Percentiles rank a stretch among this genome's conserved stretches.
Evolutionary conservation across 2,797 vertebrate genomes (phyloP).

Genomic region (Heteromormyrus szaboi): DNA sequence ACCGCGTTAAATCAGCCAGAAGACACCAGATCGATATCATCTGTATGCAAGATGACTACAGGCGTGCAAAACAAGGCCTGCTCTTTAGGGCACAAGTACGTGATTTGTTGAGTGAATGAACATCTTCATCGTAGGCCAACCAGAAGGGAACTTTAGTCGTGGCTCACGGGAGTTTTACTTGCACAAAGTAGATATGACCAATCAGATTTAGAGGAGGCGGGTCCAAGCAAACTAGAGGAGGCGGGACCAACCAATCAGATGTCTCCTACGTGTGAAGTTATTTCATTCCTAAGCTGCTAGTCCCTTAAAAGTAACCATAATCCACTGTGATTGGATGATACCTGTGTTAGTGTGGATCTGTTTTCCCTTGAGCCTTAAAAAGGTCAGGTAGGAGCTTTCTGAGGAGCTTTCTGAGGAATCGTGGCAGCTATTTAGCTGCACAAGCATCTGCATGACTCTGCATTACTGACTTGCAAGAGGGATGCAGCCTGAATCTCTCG

Average conservation of each 20-base stretch:
- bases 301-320: background rate
- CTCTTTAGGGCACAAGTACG: slow-evolving; percentile 33
- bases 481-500: no score
- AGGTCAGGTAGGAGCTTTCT: background rate
- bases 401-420: background rate
- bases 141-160: slow-evolving; percentile 8
- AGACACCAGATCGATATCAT: background rate
- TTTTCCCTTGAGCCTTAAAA: background rate
- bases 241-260: background rate
- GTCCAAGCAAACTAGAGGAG: background rate
- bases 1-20: background rate
- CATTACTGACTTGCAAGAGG: background rate
- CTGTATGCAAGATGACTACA: background rate
- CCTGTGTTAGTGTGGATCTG: background rate
- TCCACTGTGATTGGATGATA: background rate
- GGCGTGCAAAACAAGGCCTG: background rate
- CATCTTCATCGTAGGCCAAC: slow-evolving; percentile 24
- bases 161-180: background rate
- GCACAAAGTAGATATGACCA: background rate
- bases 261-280: background rate
- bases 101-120: slow-evolving; percentile 38
- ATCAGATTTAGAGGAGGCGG: background rate
- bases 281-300: background rate
- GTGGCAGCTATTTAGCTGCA: background rate
- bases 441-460: background rate